These are phyloP conservation scores for Peromyscus polionotus DNA, from an alignment of 2,113 vertebrate genomes.

Conservation along the genomic window DNA sequence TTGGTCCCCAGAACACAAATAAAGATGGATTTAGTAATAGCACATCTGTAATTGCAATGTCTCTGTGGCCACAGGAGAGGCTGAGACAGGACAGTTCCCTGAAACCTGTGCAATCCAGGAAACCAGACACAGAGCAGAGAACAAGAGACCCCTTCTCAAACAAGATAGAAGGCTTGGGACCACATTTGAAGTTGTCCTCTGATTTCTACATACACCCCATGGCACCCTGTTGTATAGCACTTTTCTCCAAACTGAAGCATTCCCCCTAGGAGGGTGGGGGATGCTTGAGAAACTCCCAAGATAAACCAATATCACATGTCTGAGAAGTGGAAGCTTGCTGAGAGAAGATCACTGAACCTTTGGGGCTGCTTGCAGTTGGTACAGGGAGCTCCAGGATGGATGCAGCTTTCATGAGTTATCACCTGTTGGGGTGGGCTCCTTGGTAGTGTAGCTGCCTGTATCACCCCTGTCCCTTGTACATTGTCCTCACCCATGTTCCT, in stretches of 20 bases:
- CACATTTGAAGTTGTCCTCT: neutral
- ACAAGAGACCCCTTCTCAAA: neutral
- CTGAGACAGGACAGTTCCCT: too few species aligned
- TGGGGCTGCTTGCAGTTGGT: neutral
- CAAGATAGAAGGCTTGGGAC: neutral
- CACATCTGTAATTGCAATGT: neutral
- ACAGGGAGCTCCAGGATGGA: neutral
- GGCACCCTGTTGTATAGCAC: rapidly evolving
- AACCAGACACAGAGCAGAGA: neutral
- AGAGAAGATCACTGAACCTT: neutral
- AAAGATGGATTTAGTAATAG: neutral
- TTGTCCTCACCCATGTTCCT: neutral
- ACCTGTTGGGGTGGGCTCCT: neutral
- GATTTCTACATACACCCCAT: neutral
- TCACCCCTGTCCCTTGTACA: neutral
- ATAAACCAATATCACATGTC: neutral
- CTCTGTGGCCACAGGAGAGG: neutral
- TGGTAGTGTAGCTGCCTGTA: neutral
- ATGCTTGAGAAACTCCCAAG: neutral
- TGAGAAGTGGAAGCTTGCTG: neutral
- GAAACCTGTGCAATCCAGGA: neutral
- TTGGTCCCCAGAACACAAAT: neutral
- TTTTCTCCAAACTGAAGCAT: neutral
- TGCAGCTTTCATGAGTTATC: neutral
- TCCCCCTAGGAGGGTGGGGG: neutral